These are phyloP conservation scores for Sebastes kiyomatsui DNA, from an alignment of 2,797 vertebrate genomes.

Conservation along the genomic window DNA sequence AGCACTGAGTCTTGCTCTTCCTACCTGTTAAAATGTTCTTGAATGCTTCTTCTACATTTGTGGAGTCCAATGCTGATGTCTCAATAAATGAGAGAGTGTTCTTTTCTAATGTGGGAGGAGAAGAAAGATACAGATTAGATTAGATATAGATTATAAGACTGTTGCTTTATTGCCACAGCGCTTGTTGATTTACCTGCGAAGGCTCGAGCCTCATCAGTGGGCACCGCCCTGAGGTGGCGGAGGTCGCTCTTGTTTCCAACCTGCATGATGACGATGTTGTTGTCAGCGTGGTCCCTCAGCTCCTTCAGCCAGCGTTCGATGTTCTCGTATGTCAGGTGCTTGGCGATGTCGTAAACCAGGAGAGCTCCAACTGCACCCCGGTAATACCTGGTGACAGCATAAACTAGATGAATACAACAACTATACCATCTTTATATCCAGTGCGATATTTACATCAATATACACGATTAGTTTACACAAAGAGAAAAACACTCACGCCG, in stretches of 20 bases:
- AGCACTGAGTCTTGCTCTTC: not conserved
- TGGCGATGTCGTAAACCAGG: constrained; percentile 95
- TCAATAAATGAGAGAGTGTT: constrained; percentile 98
- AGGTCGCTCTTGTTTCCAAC: constrained; percentile 98
- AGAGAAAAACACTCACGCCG: constrained; percentile 86
- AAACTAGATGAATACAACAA: not conserved
- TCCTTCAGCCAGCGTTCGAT: constrained; percentile 97
- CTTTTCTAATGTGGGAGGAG: constrained; percentile 86
- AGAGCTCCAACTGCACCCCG: constrained; percentile 93
- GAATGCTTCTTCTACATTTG: constrained; percentile 97
- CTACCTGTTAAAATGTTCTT: constrained; percentile 98
- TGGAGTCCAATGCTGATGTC: constrained; percentile 96
- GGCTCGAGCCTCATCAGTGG: constrained; percentile 93
- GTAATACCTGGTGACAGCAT: constrained; percentile 86
- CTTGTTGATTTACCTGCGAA: constrained; percentile 84
- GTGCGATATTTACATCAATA: not conserved
- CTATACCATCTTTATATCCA: not conserved
- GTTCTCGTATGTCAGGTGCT: constrained; percentile 95
- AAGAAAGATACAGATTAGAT: not conserved
- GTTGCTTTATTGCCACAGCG: not conserved
- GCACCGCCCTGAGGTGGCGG: constrained; percentile 93
- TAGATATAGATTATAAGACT: not conserved
- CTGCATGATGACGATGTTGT: constrained; percentile 97
- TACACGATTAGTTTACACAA: not conserved
- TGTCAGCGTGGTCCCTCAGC: constrained; percentile 93